Base-by-base conservation (phyloP, 2,113 vertebrate species). In the Rhea pennata region DNA sequence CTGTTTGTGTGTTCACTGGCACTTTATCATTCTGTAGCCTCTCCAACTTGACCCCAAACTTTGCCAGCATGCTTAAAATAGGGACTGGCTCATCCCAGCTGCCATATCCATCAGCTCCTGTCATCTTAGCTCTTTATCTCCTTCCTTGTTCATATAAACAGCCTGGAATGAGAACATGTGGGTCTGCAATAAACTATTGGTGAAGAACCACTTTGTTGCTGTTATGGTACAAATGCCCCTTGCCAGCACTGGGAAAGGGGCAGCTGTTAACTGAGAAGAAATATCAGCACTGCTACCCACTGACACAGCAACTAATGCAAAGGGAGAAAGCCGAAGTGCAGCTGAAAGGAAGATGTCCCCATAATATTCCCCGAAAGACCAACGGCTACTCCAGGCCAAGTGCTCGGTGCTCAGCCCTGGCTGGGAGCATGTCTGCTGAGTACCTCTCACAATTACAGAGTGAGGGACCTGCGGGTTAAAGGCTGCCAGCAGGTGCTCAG, bases 51-150 rank as follows among this genome's bases (percentile, higher is more conserved):
- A 92, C 76, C 95, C 71, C 77, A 82, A 77, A 91, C 93, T 87
- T 92, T 94, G 91, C 84, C 40, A 90, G 74, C 70, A 33, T 56
- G 90, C 95, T 96, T 96, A 97, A 97, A 97, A 97, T 97, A 97
- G 95, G 46, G 50, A 80, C 81, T 89, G 69, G 53, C 65, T 96
- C 93, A 96, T 92, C 88, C 80, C 96, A 97, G 95, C 89, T 97
- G 97, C 85, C 87, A 92, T 83, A 95, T 96, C 88, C 85, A 87
- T 97, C 95, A 97, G 64, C 46, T 7, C 76, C 91, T 94, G 92
- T 88, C 92, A 90, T 84, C 64, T 90, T 50, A 91, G 71, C 78
- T 58, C 70, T 95, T 94, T 91, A 96, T 92, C 76, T 95, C 84
- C 33, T 73, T 89, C 72, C 90, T 93, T 80, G 46, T 97, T 96